Evolutionary conservation across 2,888 invertebrate genomes (phyloP).

Genomic region (Rhagonycha lutea): DNA sequence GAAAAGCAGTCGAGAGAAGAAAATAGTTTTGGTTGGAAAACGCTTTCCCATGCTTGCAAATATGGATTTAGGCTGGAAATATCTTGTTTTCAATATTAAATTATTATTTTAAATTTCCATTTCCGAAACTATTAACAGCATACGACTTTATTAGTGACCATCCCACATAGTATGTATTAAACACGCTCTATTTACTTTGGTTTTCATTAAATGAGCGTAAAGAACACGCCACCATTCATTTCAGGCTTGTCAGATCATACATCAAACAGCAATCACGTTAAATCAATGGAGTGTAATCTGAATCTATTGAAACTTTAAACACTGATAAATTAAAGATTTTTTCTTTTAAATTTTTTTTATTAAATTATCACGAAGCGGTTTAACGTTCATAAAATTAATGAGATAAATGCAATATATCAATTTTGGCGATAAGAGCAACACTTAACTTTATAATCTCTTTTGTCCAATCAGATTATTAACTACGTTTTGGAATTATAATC

Average conservation of each 20-base stretch:
- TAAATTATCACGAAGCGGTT: not conserved
- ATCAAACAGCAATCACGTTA: slow-evolving; percentile 4
- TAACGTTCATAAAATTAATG: not conserved
- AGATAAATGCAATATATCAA: not conserved
- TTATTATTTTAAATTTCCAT: too few relatives aligned
- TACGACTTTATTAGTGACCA: slow-evolving; percentile 15
- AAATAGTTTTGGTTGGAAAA: too few relatives aligned
- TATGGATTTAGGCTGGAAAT: too few relatives aligned
- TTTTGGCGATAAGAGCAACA: not conserved
- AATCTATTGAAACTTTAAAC: not conserved
- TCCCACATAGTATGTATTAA: slow-evolving; percentile 4
- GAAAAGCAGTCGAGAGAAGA: too few relatives aligned
- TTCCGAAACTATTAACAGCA: not conserved
- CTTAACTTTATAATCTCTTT: not conserved
- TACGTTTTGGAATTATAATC: not conserved
- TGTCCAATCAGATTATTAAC: not conserved
- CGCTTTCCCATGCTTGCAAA: too few relatives aligned
- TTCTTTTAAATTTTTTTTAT: not conserved
- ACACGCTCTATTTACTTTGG: slow-evolving; percentile 11
- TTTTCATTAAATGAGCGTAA: slow-evolving; percentile 10
- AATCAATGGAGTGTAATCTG: not conserved
- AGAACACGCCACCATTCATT: slow-evolving; percentile 8
- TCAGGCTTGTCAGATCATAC: slow-evolving; percentile 1
- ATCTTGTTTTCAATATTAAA: too few relatives aligned
- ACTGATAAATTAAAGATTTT: not conserved